These are phyloP conservation scores for Dryobates pubescens DNA, from an alignment of 2,797 vertebrate species.

Conservation along the genomic window DNA sequence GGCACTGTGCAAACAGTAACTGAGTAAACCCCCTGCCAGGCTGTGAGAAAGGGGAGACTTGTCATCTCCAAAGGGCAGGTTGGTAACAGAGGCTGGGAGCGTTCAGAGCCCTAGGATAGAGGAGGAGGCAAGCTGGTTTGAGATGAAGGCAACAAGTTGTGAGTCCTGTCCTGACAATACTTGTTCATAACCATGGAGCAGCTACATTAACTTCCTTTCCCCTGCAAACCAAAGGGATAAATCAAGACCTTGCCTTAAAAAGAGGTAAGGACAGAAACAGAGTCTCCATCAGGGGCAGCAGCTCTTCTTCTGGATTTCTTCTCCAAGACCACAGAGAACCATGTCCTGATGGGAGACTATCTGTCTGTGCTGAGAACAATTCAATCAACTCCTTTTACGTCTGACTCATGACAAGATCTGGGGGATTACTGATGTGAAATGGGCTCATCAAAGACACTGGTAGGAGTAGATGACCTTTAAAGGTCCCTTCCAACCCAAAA, in stretches of 20 bases:
- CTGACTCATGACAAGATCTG: background rate
- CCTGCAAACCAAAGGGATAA: background rate
- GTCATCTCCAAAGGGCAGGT: background rate
- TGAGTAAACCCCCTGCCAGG: background rate
- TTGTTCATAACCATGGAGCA: background rate
- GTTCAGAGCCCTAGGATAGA: background rate
- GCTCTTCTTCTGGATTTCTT: background rate
- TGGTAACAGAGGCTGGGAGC: background rate
- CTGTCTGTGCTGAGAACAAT: background rate
- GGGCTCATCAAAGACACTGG: background rate
- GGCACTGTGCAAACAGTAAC: background rate
- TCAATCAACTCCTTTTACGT: background rate
- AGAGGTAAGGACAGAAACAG: background rate
- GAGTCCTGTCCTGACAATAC: background rate
- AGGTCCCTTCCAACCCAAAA: background rate
- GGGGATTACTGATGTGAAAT: background rate
- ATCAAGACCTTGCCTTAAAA: background rate
- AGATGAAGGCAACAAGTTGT: background rate
- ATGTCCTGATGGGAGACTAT: background rate
- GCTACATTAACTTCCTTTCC: background rate
- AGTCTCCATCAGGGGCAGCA: background rate
- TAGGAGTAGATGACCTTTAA: background rate
- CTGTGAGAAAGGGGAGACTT: background rate
- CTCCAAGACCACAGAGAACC: background rate
- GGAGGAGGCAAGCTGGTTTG: background rate